Evolutionary conservation across 2,888 invertebrate genomes (phyloP).

Genomic region (Machimus rusticus): DNA sequence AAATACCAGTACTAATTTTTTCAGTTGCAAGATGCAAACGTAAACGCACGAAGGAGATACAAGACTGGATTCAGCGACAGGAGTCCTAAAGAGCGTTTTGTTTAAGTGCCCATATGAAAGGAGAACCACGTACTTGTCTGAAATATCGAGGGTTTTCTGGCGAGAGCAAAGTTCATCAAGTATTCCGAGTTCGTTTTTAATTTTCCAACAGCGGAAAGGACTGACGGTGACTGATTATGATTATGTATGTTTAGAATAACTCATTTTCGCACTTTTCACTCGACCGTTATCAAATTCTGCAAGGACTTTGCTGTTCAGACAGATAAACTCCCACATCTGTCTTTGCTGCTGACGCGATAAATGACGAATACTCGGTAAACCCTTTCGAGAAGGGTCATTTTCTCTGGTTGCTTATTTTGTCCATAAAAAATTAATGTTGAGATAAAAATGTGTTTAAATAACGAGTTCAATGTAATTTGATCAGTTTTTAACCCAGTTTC

Average conservation of each 20-base stretch:
- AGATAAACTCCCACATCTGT: background rate
- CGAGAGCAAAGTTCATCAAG: slow-evolving; percentile 22
- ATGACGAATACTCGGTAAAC: background rate
- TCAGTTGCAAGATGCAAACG: background rate
- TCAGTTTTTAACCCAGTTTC: no score
- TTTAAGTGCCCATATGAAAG: background rate
- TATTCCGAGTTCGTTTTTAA: slow-evolving; percentile 41
- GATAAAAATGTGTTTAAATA: background rate
- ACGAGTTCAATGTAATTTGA: no score
- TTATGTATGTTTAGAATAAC: slow-evolving; percentile 31
- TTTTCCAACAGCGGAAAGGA: slow-evolving; percentile 38
- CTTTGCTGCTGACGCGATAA: background rate
- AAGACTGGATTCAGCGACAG: background rate
- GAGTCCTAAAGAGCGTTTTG: background rate
- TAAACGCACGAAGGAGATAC: background rate
- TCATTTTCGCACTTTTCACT: background rate
- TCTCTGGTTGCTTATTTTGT: background rate
- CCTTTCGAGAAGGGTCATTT: background rate
- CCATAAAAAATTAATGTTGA: background rate
- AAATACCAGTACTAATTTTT: background rate
- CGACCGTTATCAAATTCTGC: background rate
- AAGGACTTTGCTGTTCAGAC: background rate
- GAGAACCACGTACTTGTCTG: background rate
- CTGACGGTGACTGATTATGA: slow-evolving; percentile 39
- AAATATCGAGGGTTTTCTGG: slow-evolving; percentile 11